Conservation (phyloP, 2,797 vertebrate genomes). For the Benthosema pterotum region DNA sequence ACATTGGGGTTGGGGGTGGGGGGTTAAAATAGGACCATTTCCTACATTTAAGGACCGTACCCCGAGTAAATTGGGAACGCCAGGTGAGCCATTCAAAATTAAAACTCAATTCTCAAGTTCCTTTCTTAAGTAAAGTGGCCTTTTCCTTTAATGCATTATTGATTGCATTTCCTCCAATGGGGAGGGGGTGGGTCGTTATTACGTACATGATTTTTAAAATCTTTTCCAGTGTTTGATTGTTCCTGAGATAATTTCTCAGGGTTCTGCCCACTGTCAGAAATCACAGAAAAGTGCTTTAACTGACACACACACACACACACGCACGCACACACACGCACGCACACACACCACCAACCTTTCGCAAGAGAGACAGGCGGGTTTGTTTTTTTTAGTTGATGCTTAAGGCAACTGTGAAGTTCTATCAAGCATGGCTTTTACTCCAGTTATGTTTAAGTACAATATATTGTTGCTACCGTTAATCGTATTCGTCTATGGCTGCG, state of each 20-base stretch:
- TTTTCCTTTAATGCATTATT: conserved; percentile 41
- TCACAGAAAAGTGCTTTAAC: conserved; percentile 28
- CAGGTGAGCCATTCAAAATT: conserved; percentile 3
- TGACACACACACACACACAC: too few species aligned
- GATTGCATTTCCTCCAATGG: conserved; percentile 18
- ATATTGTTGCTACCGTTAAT: conserved; percentile 6
- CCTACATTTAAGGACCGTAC: not conserved
- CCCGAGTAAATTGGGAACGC: not conserved
- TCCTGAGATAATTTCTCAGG: conserved; percentile 52
- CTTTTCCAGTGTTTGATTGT: conserved; percentile 64
- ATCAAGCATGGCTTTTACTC: conserved; percentile 55
- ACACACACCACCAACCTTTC: conserved; percentile 23
- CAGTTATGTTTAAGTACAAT: conserved; percentile 40
- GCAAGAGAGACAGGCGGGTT: conserved; percentile 20
- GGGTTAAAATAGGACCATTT: not conserved
- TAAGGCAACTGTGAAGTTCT: conserved; percentile 20
- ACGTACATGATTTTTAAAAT: conserved; percentile 27
- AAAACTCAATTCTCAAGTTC: not conserved
- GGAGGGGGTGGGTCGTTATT: too few species aligned
- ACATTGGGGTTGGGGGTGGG: too few species aligned
- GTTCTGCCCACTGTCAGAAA: conserved; percentile 37
- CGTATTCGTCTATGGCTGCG: conserved; percentile 28
- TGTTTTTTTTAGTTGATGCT: conserved; percentile 33
- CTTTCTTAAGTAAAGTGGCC: conserved; percentile 3
- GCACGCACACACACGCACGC: too few species aligned